Evolutionary conservation across 2,888 invertebrate genomes (phyloP).

Genomic region (Neria commutata): DNA sequence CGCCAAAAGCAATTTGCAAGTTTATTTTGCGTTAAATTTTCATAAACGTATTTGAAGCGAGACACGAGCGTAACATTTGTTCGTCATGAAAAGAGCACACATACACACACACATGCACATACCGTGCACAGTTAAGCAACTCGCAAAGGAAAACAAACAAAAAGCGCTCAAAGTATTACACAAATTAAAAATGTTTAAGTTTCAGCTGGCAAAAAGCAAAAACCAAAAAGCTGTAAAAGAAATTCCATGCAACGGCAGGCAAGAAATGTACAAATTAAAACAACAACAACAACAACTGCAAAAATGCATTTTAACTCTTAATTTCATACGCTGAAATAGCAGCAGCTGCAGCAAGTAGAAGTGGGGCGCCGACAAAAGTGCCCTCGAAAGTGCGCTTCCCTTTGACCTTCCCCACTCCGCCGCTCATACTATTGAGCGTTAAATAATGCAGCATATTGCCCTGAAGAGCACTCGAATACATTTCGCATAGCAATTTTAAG

Average conservation of each 20-base stretch:
- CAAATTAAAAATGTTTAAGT: no score
- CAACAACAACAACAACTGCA: not conserved
- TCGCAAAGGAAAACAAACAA: slow-evolving; percentile 8
- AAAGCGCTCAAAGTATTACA: not conserved
- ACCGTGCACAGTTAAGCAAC: slow-evolving; percentile 30
- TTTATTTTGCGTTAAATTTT: slow-evolving; percentile 26
- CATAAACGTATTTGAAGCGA: slow-evolving; percentile 58
- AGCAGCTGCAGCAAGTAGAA: not conserved
- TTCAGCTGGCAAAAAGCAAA: no score
- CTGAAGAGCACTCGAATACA: slow-evolving; percentile 2
- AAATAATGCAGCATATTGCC: slow-evolving; percentile 52
- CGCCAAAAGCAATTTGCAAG: slow-evolving; percentile 17
- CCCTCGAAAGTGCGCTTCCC: slow-evolving; percentile 24
- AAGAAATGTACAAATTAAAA: no score
- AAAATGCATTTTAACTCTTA: no score
- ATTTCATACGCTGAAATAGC: not conserved
- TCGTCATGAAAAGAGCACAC: slow-evolving; percentile 37
- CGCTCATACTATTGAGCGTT: slow-evolving; percentile 21
- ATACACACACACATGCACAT: slow-evolving; percentile 32
- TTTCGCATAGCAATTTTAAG: not conserved
- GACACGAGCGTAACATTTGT: slow-evolving; percentile 52
- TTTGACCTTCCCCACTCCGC: slow-evolving; percentile 10
- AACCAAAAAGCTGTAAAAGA: no score
- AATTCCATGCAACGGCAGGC: no score
- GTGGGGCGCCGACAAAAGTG: not conserved